These are phyloP conservation scores for Toxotes chatareus DNA, from an alignment of 2,113 vertebrate species.

Conservation along the genomic window DNA sequence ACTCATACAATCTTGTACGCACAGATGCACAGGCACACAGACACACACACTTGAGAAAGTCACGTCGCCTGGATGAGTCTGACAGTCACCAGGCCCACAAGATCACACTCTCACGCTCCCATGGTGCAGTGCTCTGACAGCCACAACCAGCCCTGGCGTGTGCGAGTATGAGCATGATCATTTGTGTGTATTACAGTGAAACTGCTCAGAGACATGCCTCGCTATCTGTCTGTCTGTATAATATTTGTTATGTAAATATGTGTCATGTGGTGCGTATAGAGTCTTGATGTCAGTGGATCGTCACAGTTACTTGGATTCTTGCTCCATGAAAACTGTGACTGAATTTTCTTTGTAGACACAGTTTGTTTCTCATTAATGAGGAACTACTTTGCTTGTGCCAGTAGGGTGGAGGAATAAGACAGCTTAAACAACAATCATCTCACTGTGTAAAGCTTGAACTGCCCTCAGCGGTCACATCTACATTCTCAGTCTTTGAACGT, in stretches of 20 bases:
- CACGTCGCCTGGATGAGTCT: constrained; percentile 44
- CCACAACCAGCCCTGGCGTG: not conserved
- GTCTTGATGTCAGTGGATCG: not conserved
- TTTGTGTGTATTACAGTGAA: not conserved
- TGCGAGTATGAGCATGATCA: not conserved
- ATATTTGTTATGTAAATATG: not conserved
- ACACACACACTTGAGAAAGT: constrained; percentile 41
- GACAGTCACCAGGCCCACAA: constrained; percentile 47
- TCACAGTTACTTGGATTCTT: not conserved
- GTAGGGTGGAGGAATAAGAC: not conserved
- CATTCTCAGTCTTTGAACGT: not conserved
- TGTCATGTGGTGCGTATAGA: not conserved
- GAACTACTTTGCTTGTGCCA: constrained; percentile 10
- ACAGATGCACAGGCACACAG: constrained; percentile 1
- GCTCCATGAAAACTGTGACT: not conserved
- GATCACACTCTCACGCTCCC: constrained; percentile 19
- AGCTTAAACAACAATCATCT: not conserved
- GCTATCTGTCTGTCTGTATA: not conserved
- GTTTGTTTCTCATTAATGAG: not conserved
- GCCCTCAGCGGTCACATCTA: not conserved
- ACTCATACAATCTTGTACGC: not conserved
- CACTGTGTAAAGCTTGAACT: not conserved
- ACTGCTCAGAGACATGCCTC: not conserved
- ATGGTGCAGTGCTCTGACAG: constrained; percentile 7
- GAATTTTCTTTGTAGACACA: not conserved